Conservation (phyloP, 1,140 invertebrate species). For the Monomorium pharaonis region DNA sequence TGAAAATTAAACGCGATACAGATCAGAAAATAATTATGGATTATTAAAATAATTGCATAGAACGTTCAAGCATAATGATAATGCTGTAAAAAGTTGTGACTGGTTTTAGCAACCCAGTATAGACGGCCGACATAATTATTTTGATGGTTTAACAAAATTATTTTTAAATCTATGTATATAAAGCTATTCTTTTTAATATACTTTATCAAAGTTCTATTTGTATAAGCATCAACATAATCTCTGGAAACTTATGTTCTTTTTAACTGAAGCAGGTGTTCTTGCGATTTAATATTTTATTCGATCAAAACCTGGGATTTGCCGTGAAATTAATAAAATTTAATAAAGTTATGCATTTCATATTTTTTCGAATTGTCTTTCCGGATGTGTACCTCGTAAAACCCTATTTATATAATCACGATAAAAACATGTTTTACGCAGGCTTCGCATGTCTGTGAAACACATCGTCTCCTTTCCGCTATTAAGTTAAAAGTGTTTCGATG, state of each 20-base stretch:
- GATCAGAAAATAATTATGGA: too few relatives aligned
- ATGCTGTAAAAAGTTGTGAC: too few relatives aligned
- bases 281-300: neutral
- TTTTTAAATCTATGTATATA: too few relatives aligned
- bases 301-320: neutral
- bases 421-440: neutral
- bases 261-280: neutral
- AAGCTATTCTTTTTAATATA: too few relatives aligned
- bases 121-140: too few relatives aligned
- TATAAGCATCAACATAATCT: neutral
- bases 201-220: too few relatives aligned
- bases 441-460: neutral
- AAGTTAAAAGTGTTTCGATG: neutral
- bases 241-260: neutral
- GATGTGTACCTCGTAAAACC: neutral
- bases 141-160: too few relatives aligned
- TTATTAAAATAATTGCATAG: too few relatives aligned
- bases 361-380: neutral
- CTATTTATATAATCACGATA: neutral
- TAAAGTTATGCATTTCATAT: neutral
- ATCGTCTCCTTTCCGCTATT: too few relatives aligned
- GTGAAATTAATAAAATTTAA: neutral
- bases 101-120: too few relatives aligned
- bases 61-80: too few relatives aligned
- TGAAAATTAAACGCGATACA: too few relatives aligned